Evolutionary conservation across 1,140 invertebrate genomes (phyloP), one percentile per base, ranked within the genome.

Genomic region (Phymorhynchus buccinoides): DNA sequence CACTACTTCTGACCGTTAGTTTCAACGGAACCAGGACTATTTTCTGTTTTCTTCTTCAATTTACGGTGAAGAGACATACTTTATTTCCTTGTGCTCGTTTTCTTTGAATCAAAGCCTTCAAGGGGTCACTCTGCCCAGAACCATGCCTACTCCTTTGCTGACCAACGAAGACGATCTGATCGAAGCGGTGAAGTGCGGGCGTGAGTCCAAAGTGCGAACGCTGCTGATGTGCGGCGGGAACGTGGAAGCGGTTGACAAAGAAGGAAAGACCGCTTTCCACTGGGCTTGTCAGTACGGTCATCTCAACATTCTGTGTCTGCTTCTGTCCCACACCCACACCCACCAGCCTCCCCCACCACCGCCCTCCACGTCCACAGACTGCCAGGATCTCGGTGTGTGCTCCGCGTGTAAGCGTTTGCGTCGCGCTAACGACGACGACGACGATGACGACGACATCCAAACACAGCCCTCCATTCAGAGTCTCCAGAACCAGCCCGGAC

Each of bases 211-310:
- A 68, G 87, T 92, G 0, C 86, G 86, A 16, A 42, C 80, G 3
- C 78, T 90, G 16, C 75, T 91, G 9, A 78, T 75, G 2, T 68
- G 84, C 32, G 89, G 89, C 27, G 86, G 85, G 56, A 83, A 77
- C 27, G 73, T 71, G 62, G 84, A 86, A 32, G 16, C 18, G 35
- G 79, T 84, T 30, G 91, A 92, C 82, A 84, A 80, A 18, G 80
- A 85, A 1, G 91, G 88, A 0, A 86, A 88, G 27, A 89, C 90
- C 1, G 90, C 91, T 4, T 83, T 92, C 1, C 91, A 91, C 81
- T 92, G 91, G 91, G 91, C 91, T 0, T 87, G 89, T 7, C 90
- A 92, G 71, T 90, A 90, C 73, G 90, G 90, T 2, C 91, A 92
- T 78, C 52, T 88, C 30, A 83, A 86, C 22, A 88, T 91, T 3